Percentiles rank a stretch among this genome's conserved stretches.
These are phyloP conservation scores for Coranthus polyacanthus DNA, from an alignment of 2,797 vertebrate species.

Conservation along the genomic window DNA sequence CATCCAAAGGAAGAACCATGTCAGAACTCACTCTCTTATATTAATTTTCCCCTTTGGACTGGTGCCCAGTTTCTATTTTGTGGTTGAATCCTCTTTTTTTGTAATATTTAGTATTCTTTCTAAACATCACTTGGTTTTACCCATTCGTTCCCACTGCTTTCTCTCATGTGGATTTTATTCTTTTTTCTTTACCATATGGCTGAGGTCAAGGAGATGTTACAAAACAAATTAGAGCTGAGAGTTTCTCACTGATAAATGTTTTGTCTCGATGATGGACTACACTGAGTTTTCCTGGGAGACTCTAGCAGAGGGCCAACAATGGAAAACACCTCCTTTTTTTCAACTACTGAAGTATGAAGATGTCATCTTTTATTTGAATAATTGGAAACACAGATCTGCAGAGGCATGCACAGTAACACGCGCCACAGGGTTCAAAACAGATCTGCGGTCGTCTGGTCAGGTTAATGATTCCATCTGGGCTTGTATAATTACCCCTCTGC, in stretches of 20 bases:
- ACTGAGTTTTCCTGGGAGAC: slow-evolving; percentile 14
- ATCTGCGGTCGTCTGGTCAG: slow-evolving; percentile 58
- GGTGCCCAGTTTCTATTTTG: too few species aligned
- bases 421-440: slow-evolving; percentile 22
- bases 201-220: not conserved
- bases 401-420: slow-evolving; percentile 16
- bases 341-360: slow-evolving; percentile 13
- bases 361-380: slow-evolving; percentile 27
- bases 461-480: slow-evolving; percentile 26
- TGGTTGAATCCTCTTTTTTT: too few species aligned
- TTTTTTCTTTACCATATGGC: slow-evolving; percentile 16
- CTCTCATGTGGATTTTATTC: not conserved
- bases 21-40: too few species aligned
- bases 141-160: too few species aligned
- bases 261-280: slow-evolving; percentile 18
- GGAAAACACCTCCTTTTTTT: not conserved
- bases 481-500: slow-evolving; percentile 39
- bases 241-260: slow-evolving; percentile 13
- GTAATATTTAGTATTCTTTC: too few species aligned
- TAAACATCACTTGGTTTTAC: too few species aligned
- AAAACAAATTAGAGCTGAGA: not conserved
- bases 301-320: slow-evolving; percentile 14
- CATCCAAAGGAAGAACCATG: too few species aligned
- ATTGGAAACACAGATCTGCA: slow-evolving; percentile 42
- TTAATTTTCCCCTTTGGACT: too few species aligned